Conservation (phyloP, 2,888 invertebrate genomes). For the Microplitis deprimator region DNA sequence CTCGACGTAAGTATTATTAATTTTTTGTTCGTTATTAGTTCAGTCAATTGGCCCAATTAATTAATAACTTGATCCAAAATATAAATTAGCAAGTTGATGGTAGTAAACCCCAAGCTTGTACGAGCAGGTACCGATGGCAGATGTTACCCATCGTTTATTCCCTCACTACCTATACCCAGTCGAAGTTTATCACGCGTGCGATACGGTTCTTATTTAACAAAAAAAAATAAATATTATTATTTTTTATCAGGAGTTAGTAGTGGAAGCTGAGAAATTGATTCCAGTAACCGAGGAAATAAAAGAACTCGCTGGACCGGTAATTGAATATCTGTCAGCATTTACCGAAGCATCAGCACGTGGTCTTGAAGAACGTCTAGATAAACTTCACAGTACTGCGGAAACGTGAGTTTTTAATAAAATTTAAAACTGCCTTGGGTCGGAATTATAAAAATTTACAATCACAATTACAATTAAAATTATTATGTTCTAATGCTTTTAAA, state of each 20-base stretch:
- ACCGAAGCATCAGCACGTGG: constrained; percentile 80
- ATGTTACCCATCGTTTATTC: not conserved
- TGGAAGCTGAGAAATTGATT: constrained; percentile 81
- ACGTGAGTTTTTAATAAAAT: constrained; percentile 71
- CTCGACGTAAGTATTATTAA: constrained; percentile 76
- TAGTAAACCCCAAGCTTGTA: not conserved
- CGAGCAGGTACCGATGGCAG: constrained; percentile 17
- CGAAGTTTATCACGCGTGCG: not conserved
- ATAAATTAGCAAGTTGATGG: not conserved
- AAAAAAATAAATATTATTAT: not conserved
- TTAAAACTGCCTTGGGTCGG: not conserved
- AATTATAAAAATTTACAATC: not conserved
- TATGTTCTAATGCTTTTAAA: not conserved
- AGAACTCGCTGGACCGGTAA: constrained; percentile 80
- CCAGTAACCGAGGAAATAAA: constrained; percentile 78
- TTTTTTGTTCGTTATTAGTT: not conserved
- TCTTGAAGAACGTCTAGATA: constrained; percentile 80
- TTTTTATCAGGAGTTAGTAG: constrained; percentile 78
- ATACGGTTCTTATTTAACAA: not conserved
- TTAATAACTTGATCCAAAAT: not conserved
- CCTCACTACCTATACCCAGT: not conserved
- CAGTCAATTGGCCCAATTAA: too few species aligned
- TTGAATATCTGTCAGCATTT: constrained; percentile 80
- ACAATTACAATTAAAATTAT: not conserved
- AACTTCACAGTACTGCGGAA: constrained; percentile 80